These are phyloP conservation scores for Dermatemys mawii DNA, from an alignment of 2,113 vertebrate species.

Conservation along the genomic window DNA sequence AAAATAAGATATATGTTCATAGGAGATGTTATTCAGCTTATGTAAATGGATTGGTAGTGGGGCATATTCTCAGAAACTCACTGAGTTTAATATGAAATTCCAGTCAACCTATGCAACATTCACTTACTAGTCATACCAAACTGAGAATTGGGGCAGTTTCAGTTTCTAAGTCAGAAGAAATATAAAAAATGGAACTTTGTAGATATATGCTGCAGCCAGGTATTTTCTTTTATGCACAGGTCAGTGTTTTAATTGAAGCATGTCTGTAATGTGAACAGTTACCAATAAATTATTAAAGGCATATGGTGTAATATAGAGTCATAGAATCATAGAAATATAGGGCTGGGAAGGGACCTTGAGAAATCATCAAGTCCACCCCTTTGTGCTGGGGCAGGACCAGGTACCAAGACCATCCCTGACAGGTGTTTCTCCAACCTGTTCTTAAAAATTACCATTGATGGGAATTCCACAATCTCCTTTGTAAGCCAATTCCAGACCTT, in stretches of 20 bases:
- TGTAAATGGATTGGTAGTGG: background rate
- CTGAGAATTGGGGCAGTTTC: fast-evolving
- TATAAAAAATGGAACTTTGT: background rate
- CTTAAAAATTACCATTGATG: background rate
- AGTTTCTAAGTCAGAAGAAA: background rate
- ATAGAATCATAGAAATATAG: background rate
- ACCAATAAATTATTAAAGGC: background rate
- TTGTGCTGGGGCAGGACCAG: background rate
- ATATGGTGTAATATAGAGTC: background rate
- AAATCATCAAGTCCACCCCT: background rate
- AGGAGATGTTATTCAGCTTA: background rate
- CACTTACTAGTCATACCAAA: background rate
- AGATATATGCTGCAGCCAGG: background rate
- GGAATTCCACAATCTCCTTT: background rate
- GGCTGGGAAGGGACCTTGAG: background rate
- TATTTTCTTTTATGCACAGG: background rate
- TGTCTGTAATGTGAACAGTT: background rate
- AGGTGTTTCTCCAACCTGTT: background rate
- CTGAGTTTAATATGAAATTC: background rate
- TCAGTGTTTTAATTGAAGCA: background rate
- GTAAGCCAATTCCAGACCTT: background rate
- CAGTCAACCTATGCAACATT: background rate
- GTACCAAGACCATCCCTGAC: background rate
- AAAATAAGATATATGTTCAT: background rate
- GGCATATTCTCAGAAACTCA: background rate